phyloP scores from a whole-genome alignment of 2,113 vertebrate genomes.

The Delphinus delphis region DNA sequence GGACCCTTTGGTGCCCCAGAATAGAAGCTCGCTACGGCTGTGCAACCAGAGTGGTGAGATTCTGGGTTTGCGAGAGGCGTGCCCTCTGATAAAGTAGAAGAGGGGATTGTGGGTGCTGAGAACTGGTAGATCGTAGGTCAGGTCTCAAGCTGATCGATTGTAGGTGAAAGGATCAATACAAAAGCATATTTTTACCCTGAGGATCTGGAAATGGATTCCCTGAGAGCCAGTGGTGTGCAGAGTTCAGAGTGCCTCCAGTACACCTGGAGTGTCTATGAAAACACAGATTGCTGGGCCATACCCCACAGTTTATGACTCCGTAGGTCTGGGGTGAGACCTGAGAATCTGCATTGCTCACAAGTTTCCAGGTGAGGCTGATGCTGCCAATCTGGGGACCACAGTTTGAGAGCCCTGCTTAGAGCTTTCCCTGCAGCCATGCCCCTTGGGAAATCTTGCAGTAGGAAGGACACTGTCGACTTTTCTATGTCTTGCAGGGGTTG shows the following conservation, averaged over 20 bases:
- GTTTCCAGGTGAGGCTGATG: neutral
- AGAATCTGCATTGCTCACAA: neutral
- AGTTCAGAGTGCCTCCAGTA: neutral
- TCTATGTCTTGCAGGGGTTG: neutral
- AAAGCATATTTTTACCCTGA: neutral
- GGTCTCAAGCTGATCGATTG: neutral
- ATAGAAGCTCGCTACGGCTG: neutral
- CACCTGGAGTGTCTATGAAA: neutral
- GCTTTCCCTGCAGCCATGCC: neutral
- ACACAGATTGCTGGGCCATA: neutral
- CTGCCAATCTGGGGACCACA: neutral
- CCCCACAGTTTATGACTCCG: neutral
- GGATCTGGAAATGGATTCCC: neutral
- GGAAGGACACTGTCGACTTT: neutral
- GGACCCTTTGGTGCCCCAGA: neutral
- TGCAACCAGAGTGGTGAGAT: neutral
- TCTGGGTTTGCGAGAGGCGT: neutral
- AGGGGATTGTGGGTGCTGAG: neutral
- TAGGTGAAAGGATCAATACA: neutral
- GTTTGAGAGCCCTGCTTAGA: neutral
- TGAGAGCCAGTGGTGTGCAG: neutral
- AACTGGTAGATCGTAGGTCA: neutral
- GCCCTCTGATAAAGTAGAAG: neutral
- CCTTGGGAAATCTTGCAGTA: neutral
- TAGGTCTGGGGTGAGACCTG: neutral